Percentiles rank a stretch among this genome's conserved stretches.
These are phyloP conservation scores for Saccopteryx bilineata DNA, from an alignment of 2,113 vertebrate genomes.

Conservation along the genomic window DNA sequence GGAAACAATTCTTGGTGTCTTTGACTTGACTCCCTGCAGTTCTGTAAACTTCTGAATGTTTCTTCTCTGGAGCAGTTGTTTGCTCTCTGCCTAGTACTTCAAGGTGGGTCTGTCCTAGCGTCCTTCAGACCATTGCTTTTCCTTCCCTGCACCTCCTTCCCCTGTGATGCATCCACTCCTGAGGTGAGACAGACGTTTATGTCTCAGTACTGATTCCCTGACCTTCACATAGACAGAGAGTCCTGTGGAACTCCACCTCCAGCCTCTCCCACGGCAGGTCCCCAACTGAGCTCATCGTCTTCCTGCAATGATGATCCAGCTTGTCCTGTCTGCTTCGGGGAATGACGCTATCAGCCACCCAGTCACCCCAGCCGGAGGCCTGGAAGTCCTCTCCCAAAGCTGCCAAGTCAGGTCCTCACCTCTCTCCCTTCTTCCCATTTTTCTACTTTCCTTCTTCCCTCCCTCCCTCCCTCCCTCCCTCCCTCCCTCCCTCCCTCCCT, in stretches of 20 bases:
- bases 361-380: not conserved
- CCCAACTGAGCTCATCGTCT: not conserved
- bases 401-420: not conserved
- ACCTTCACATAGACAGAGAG: not conserved
- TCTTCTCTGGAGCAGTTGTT: not conserved
- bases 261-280: not conserved
- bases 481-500: too few species aligned
- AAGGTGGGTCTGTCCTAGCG: not conserved
- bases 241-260: not conserved
- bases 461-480: fast-evolving
- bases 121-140: not conserved
- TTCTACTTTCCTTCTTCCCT: too few species aligned
- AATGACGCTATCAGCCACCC: not conserved
- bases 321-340: not conserved
- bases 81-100: not conserved
- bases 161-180: fast-evolving
- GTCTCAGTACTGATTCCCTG: not conserved
- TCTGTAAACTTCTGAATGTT: not conserved
- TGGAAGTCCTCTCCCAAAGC: not conserved
- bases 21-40: not conserved
- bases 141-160: not conserved
- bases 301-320: not conserved
- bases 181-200: too few species aligned
- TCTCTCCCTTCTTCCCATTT: not conserved
- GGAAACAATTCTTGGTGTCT: not conserved